Base-by-base conservation (phyloP, 2,797 vertebrate genomes). In the Astyanax mexicanus region DNA sequence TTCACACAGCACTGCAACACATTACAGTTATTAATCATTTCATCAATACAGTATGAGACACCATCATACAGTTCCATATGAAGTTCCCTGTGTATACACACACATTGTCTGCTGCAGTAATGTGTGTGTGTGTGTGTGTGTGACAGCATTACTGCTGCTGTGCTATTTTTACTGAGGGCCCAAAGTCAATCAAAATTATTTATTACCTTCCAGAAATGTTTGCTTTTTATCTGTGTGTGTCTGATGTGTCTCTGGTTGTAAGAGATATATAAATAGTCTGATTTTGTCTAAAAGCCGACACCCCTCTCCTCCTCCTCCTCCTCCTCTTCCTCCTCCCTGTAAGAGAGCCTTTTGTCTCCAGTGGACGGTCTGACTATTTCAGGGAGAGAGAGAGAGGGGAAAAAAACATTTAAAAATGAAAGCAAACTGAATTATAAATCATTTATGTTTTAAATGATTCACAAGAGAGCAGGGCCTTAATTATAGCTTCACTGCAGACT, bases 101-200 rank as follows among this genome's bases (percentile, higher is more conserved):
- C 35, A 21, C 15, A n/a, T 35, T 17, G 37, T 19, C 13, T 45
- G 42, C 19, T 40, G 37, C 60, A 32, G 29, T 32, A 54, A 45
- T 13, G 29, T 32, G 2, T 35, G 2, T 32, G 29, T 5, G 17
- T 32, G 27, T 37, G 55, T 60, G 54, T 32, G 47, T 54, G 19
- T 29, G 44, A 49, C 13, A 49, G 44, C 32, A 51, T 58, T n/a
- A 37, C 45, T 1, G 19, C 69, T 35, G 15, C 52, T 27, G 21
- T 23, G 6, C 61, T 65, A 27, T 65, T 44, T 65, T 65, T 45
- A 45, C 21, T 44, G n/a, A 23, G 12, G 58, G 19, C 32, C 19
- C 27, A 23, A 13, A 32, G 44, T 72, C 57, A 61, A 57, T 61
- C 29, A 60, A 62, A 73, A 73, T 51, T 47, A 47, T 66, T 66